Conservation (phyloP, 2,888 invertebrate genomes). For the Ypsolopha scabrella region DNA sequence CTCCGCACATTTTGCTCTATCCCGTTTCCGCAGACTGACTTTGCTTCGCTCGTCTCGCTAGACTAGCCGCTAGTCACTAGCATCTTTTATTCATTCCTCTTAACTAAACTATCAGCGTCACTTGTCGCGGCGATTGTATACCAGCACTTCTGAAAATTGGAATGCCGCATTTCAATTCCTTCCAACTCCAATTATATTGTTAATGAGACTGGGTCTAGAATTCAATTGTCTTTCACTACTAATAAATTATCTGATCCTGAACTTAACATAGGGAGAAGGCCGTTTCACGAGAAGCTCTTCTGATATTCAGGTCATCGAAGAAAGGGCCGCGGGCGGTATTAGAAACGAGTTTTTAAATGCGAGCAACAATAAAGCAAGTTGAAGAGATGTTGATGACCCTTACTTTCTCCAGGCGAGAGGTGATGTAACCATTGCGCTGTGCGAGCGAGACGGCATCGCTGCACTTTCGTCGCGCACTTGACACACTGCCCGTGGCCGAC, state of each 20-base stretch:
- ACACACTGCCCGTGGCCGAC: slow-evolving; percentile 70
- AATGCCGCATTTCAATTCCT: slow-evolving; percentile 21
- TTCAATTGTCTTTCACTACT: no score
- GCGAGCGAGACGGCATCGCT: slow-evolving; percentile 48
- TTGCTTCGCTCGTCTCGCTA: slow-evolving; percentile 22
- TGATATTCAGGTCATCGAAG: no score
- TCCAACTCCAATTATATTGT: no score
- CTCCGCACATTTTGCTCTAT: slow-evolving; percentile 33
- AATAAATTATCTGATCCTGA: no score
- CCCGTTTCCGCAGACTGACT: slow-evolving; percentile 38
- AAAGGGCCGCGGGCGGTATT: no score
- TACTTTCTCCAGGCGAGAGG: slow-evolving; percentile 60
- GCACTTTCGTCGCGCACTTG: slow-evolving; percentile 68
- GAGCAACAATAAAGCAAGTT: no score
- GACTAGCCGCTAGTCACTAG: no score
- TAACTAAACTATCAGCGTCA: slow-evolving; percentile 34
- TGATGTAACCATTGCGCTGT: slow-evolving; percentile 50
- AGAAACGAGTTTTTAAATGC: no score
- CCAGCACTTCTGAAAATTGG: slow-evolving; percentile 53
- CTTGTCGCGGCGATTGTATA: slow-evolving; percentile 38
- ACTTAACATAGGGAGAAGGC: slow-evolving; percentile 4
- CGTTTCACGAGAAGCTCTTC: slow-evolving; percentile 22
- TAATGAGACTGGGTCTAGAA: no score
- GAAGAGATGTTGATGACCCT: slow-evolving; percentile 48
- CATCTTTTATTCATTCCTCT: no score